Evolutionary conservation across 2,113 vertebrate species (phyloP).

Genomic region (Dasyornis broadbenti): DNA sequence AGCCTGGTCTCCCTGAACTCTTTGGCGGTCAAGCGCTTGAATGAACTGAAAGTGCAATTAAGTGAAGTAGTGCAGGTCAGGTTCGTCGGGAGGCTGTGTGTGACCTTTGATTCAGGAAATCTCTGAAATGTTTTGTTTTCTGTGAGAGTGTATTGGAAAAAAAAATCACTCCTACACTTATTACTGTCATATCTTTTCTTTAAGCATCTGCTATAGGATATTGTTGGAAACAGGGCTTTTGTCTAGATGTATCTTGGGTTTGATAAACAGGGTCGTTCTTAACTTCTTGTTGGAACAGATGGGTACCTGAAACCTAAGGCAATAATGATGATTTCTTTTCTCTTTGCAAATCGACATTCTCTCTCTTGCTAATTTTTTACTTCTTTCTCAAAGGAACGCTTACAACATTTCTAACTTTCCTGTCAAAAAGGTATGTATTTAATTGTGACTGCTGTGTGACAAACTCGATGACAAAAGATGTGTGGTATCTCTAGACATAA

Average conservation of each 20-base stretch:
- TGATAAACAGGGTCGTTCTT: neutral
- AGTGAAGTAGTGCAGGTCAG: neutral
- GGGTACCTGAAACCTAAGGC: neutral
- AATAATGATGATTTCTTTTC: neutral
- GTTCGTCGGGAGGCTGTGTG: neutral
- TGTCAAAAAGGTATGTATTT: neutral
- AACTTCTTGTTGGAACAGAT: neutral
- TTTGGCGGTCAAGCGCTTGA: accelerated
- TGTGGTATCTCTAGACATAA: neutral
- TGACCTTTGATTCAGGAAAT: neutral
- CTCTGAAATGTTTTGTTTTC: neutral
- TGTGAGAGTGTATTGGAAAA: neutral
- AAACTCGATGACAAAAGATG: neutral
- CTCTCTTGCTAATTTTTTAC: neutral
- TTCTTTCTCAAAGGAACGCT: neutral
- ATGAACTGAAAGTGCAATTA: neutral
- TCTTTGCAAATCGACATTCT: neutral
- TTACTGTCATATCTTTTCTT: neutral
- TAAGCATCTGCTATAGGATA: neutral
- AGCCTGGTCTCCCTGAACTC: neutral
- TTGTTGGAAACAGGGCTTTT: neutral
- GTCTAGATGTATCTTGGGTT: neutral
- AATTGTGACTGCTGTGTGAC: neutral
- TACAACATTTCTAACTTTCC: neutral
- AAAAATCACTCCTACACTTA: neutral